Evolutionary conservation across 2,113 vertebrate genomes (phyloP).

Genomic region (Rhinogobius similis): DNA sequence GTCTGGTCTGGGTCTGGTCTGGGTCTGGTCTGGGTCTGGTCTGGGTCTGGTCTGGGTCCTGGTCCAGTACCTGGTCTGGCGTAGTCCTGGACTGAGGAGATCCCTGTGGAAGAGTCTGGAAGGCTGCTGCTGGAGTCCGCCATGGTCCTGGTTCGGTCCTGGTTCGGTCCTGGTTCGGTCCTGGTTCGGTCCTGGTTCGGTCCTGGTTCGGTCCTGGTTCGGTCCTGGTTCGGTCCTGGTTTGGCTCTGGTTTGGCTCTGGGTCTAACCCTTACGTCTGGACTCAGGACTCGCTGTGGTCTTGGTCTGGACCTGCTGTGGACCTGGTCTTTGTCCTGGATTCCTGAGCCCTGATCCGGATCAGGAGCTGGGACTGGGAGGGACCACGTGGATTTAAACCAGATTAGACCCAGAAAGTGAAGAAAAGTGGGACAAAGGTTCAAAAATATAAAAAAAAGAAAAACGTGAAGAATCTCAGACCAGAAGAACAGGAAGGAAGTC

Average conservation of each 20-base stretch:
- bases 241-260: not conserved
- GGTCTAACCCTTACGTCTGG: not conserved
- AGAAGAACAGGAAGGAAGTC: too few species aligned
- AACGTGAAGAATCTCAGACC: too few species aligned
- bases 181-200: not conserved
- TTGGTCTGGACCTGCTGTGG: not conserved
- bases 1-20: too few species aligned
- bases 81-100: slow-evolving; percentile 4
- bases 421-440: not conserved
- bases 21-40: too few species aligned
- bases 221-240: not conserved
- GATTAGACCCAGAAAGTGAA: not conserved
- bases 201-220: not conserved
- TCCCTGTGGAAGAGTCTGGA: not conserved
- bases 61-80: not conserved
- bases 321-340: not conserved
- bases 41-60: too few species aligned
- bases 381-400: not conserved
- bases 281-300: not conserved
- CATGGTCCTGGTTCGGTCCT: not conserved
- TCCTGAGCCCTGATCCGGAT: not conserved
- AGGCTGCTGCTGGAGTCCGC: slow-evolving; percentile 2
- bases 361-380: not conserved
- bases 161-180: not conserved
- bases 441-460: too few species aligned